Percentiles rank a stretch among this genome's conserved stretches.
Conservation (phyloP, 2,888 invertebrate species). For the Sericinus montela region DNA sequence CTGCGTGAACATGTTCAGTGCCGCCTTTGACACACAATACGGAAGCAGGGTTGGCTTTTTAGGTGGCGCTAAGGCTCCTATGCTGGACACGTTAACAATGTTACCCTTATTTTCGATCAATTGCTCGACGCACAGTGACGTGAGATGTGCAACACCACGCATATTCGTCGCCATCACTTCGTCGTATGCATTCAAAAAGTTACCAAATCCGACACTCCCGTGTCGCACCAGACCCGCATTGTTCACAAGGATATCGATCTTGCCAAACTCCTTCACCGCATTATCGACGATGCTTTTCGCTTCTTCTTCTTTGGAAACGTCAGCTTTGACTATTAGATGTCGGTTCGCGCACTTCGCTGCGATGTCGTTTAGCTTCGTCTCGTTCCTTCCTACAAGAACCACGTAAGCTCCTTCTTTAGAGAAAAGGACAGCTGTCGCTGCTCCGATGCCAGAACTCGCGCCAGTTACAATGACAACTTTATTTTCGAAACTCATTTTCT, state of each 20-base stretch:
- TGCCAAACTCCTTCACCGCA: conserved; percentile 28
- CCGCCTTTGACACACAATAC: conserved; percentile 86
- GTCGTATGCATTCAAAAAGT: conserved; percentile 34
- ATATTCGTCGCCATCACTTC: conserved; percentile 37
- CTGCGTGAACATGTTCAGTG: conserved; percentile 85
- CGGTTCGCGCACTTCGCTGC: conserved; percentile 39
- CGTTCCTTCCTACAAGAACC: conserved; percentile 82
- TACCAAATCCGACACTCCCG: conserved; percentile 23
- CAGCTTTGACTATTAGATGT: conserved; percentile 27
- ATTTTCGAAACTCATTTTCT: conserved; percentile 32
- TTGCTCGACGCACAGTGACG: conserved; percentile 34
- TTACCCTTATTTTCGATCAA: conserved; percentile 40
- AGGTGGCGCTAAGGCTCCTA: conserved; percentile 11
- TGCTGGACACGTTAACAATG: conserved; percentile 42
- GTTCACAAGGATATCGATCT: conserved; percentile 34
- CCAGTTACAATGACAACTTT: conserved; percentile 80
- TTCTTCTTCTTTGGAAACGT: conserved; percentile 31
- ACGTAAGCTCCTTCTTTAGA: conserved; percentile 80
- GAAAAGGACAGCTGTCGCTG: conserved; percentile 81
- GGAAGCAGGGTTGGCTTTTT: conserved; percentile 19
- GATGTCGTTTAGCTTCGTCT: conserved; percentile 79
- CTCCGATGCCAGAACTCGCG: conserved; percentile 85
- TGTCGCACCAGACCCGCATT: conserved; percentile 29
- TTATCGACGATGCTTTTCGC: conserved; percentile 23
- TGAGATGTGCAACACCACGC: conserved; percentile 33